Evolutionary conservation across 1,140 invertebrate genomes (phyloP), one percentile per base, ranked within the genome.

Genomic region (Drosophila repletoides): DNA sequence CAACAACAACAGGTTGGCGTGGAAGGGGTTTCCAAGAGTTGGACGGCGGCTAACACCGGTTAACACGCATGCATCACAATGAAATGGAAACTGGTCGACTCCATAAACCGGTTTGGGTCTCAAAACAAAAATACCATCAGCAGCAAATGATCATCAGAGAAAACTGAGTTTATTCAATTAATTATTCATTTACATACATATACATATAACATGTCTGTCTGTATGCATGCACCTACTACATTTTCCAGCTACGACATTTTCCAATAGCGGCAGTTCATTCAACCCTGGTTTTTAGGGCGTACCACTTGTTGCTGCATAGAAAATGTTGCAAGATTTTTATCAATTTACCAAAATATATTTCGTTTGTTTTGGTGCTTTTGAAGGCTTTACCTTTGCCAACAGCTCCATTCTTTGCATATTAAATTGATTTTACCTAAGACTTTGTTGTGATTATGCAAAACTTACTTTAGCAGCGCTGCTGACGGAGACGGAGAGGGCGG

Each of bases 381-480:
- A n/a, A n/a, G n/a, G n/a, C n/a, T n/a, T n/a, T n/a, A n/a, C n/a
- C 17, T 5, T 29, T 5, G 7, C 14, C 14, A 43, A 3, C 34
- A 4, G 1, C 24, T 6, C 3, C 29, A 36, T 15, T 17, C 26
- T 45, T 49, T 3, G 41, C 31, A 55, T 59, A 41, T 51, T 19
- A 60, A 49, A 12, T 64, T 51, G 33, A 45, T 53, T 61, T 64
- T 33, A 19, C 5, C 21, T 6, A 14, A 36, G 43, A 2, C 33
- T 12, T 31, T 52, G 31, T n/a, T 45, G 52, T 29, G 40, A 46
- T 68, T 68, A 41, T 38, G 33, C 22, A 64, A 60, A 52, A 60
- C 83, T 77, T 63, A 89, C 87, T 87, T 89, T 89, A n/a, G 88
- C 74, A 10, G 87, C 87, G 36, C 72, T 76, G 38, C 76, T 67